Evolutionary conservation across 2,888 invertebrate species (phyloP), one percentile per base, ranked within the genome.

Genomic region (Congeria kusceri): DNA sequence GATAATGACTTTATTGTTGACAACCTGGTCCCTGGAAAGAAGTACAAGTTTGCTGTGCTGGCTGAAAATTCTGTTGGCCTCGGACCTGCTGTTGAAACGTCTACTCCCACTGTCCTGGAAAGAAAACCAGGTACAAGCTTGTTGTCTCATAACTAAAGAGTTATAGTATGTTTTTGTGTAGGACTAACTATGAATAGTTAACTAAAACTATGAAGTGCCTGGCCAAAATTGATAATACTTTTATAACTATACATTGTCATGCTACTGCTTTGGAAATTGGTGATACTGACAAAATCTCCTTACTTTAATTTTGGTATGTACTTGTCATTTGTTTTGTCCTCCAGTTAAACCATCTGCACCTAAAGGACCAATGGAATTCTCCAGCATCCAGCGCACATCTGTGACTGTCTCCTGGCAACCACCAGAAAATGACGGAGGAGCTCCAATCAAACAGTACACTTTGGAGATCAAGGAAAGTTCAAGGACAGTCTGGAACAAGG

Each of bases 351-450:
- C 92, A 73, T 83, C 87, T 49, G 71, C 88, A 67, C 92, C 92
- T 32, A 80, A 87, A 57, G 91, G 90, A 28, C 92, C 92, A 46
- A 87, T 91, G 56, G 84, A 84, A 68, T 87, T 91, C 76, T 85
- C 86, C 20, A 88, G 92, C 80, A 83, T 92, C 68, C 88, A 88
- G 11, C 78, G 87, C 57, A 90, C 88, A 47, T 86, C 89, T 13
- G 83, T 91, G 20, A 90, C 86, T 18, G 83, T 93, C 61, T 70
- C 91, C 61, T 94, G 94, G 94, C 88, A 96, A 90, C 95, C 96
- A 70, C 96, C 98, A 0, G 96, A 96, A 92, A 95, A 95, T 84
- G 97, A 98, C 92, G 98, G 98, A 47, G 98, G 98, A 1, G 96
- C 96, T 47, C 96, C 96, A 46, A 85, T 94, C 68, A 91, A 91